Evolutionary conservation across 2,113 vertebrate genomes (phyloP).

Genomic region (Falco punctatus): DNA sequence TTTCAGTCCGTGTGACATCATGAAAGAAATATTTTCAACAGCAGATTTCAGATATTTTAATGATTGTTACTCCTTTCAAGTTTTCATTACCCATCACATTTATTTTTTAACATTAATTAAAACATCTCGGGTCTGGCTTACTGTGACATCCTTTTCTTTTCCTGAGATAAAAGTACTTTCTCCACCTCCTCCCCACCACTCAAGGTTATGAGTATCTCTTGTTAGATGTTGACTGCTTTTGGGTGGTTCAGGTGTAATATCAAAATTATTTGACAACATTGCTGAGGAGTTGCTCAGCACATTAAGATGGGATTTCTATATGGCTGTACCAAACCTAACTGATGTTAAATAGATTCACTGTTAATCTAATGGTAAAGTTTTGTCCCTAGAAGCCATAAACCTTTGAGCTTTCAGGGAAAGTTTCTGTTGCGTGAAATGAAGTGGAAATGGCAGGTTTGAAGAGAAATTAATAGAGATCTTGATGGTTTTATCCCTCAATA

Average conservation of each 20-base stretch:
- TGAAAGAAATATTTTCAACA: not conserved
- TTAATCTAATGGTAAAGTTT: not conserved
- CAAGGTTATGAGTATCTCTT: not conserved
- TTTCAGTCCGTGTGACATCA: not conserved
- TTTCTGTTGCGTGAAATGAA: not conserved
- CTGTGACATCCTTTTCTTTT: not conserved
- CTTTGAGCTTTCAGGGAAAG: not conserved
- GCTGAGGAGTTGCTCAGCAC: not conserved
- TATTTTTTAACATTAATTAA: not conserved
- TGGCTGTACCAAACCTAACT: not conserved
- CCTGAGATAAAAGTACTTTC: not conserved
- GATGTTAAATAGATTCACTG: not conserved
- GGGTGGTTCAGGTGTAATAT: not conserved
- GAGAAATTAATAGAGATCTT: not conserved
- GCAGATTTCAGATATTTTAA: not conserved
- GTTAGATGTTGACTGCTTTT: not conserved
- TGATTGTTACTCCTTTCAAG: not conserved
- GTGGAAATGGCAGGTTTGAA: not conserved
- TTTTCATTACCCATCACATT: not conserved
- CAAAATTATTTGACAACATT: not conserved
- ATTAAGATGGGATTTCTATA: not conserved
- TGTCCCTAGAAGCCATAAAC: not conserved
- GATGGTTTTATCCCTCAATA: not conserved
- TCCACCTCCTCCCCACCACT: fast-evolving
- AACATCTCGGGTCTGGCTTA: not conserved